Evolutionary conservation across 2,888 invertebrate genomes (phyloP).

Genomic region (Papilio demoleus): DNA sequence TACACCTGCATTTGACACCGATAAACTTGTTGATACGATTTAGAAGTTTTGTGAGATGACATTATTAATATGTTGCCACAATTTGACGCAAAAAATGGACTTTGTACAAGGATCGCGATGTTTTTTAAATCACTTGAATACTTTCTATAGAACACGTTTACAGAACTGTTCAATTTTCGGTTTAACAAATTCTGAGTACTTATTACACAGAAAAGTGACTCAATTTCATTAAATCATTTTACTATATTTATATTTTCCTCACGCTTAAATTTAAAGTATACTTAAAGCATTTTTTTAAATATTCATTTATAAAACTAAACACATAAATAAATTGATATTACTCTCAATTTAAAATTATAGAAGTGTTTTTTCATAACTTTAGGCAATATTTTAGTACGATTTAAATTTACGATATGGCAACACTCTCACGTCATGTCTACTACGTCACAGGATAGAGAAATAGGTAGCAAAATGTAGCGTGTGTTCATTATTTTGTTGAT

Average conservation of each 20-base stretch:
- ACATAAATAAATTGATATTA: too few relatives aligned
- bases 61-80: background rate
- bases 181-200: background rate
- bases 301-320: too few relatives aligned
- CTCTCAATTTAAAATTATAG: too few relatives aligned
- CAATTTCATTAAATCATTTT: too few relatives aligned
- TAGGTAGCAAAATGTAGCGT: background rate
- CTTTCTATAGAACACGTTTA: background rate
- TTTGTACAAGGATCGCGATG: background rate
- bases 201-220: background rate
- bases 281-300: too few relatives aligned
- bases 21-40: conserved; percentile 8
- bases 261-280: too few relatives aligned
- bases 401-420: background rate
- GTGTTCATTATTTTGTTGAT: conserved; percentile 6
- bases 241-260: too few relatives aligned
- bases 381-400: background rate
- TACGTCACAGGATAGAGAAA: background rate
- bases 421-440: background rate
- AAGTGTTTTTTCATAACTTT: too few relatives aligned
- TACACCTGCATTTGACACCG: conserved; percentile 33
- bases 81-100: conserved; percentile 5
- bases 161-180: background rate
- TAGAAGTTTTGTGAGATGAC: background rate
- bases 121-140: background rate